A percentile compares a stretch with the other conserved stretches of the same genome.
These are phyloP conservation scores for Chroicocephalus ridibundus DNA, from an alignment of 2,113 vertebrate species.

Conservation along the genomic window DNA sequence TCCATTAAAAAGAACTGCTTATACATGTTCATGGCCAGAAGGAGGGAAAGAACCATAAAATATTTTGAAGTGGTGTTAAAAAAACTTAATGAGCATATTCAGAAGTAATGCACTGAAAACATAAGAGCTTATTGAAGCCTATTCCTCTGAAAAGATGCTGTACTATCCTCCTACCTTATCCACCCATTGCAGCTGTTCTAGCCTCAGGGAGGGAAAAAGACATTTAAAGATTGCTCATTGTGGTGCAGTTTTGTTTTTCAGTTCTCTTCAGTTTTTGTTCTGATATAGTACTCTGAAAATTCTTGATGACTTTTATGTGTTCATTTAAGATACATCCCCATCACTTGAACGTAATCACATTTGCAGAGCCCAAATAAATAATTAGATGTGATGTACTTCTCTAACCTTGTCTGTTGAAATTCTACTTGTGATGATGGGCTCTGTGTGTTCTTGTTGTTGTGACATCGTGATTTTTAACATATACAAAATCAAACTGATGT, in stretches of 20 bases:
- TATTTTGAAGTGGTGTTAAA: background rate
- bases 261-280: background rate
- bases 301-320: background rate
- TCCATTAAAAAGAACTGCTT: background rate
- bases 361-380: background rate
- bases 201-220: background rate
- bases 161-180: background rate
- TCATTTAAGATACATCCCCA: background rate
- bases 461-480: background rate
- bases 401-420: background rate
- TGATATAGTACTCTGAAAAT: background rate
- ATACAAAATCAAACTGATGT: background rate
- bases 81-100: background rate
- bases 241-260: background rate
- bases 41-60: background rate
- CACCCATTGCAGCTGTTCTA: background rate
- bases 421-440: fast-evolving
- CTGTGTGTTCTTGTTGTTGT: background rate
- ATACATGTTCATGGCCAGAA: background rate
- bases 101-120: background rate
- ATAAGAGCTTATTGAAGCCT: background rate
- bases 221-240: background rate
- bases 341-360: background rate
- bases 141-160: background rate
- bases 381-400: background rate